Evolutionary conservation across 2,113 vertebrate genomes (phyloP).

Genomic region (Morone saxatilis): DNA sequence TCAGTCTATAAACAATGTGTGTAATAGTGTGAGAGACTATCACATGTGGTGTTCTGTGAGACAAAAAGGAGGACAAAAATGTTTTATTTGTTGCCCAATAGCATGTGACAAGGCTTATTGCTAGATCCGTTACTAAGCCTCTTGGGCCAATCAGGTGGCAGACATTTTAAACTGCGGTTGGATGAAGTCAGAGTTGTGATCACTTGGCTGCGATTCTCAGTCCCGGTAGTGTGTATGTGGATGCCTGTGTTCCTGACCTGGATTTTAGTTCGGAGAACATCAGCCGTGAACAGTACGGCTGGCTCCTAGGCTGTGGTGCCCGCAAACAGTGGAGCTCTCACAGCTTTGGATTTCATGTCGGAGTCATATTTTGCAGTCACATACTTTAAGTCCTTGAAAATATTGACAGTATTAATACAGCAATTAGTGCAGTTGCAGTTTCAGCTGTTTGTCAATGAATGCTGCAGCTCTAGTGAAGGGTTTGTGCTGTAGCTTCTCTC

Average conservation of each 20-base stretch:
- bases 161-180: conserved; percentile 69
- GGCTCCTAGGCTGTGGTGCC: background rate
- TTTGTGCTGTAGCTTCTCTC: conserved; percentile 30
- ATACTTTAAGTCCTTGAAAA: conserved; percentile 24
- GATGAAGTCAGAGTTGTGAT: conserved; percentile 69
- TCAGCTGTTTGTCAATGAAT: conserved; percentile 49
- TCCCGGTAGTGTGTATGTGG: conserved; percentile 39
- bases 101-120: conserved; percentile 78
- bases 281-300: background rate
- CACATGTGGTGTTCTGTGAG: conserved; percentile 10
- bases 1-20: background rate
- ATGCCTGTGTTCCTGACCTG: conserved; percentile 56
- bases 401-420: conserved; percentile 23
- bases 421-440: conserved; percentile 43
- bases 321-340: background rate
- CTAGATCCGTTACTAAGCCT: conserved; percentile 77
- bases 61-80: conserved; percentile 17
- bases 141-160: conserved; percentile 80
- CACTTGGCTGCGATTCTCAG: conserved; percentile 57
- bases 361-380: conserved; percentile 17
- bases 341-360: conserved; percentile 5
- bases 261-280: conserved; percentile 39
- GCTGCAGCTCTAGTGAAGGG: conserved; percentile 17
- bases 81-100: conserved; percentile 66
- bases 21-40: conserved; percentile 1